Evolutionary conservation across 2,113 vertebrate species (phyloP).

Genomic region (Ammodytes marinus): DNA sequence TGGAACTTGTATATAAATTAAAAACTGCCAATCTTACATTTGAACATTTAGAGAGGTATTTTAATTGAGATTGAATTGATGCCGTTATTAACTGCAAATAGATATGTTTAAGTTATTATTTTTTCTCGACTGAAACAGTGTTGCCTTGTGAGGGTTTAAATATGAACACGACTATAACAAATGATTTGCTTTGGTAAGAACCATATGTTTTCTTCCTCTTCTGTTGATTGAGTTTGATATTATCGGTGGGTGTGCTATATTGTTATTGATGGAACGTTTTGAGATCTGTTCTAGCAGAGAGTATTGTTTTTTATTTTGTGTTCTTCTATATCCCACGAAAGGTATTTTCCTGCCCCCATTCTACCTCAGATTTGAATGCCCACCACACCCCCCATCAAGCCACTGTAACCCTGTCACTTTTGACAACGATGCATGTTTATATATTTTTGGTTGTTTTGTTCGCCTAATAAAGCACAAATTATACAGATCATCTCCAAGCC

Average conservation of each 20-base stretch:
- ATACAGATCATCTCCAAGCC: conserved; percentile 35
- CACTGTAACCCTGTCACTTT: conserved; percentile 78
- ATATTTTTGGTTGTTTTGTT: conserved; percentile 84
- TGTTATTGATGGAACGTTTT: conserved; percentile 74
- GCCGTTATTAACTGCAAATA: conserved; percentile 21
- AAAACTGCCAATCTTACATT: conserved; percentile 54
- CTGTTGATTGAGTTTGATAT: conserved; percentile 59
- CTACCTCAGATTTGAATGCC: conserved; percentile 83
- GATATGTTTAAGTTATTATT: conserved; percentile 52
- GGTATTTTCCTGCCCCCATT: conserved; percentile 70
- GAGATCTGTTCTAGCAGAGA: conserved; percentile 66
- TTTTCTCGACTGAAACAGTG: conserved; percentile 34
- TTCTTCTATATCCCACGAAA: conserved; percentile 63
- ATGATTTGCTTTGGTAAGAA: conserved; percentile 26
- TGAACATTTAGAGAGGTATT: conserved; percentile 36
- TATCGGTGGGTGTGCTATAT: conserved; percentile 73
- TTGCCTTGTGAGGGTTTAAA: conserved; percentile 40
- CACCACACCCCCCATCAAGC: conserved; percentile 59
- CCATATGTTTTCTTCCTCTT: conserved; percentile 54
- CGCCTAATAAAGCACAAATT: conserved; percentile 86
- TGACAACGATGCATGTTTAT: conserved; percentile 83
- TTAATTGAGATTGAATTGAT: conserved; percentile 27
- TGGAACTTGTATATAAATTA: conserved; percentile 73
- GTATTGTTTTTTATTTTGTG: conserved; percentile 58
- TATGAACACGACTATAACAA: conserved; percentile 20